Evolutionary conservation across 2,113 vertebrate species (phyloP), one percentile per base, ranked within the genome.

Genomic region (Actenoides hombroni): DNA sequence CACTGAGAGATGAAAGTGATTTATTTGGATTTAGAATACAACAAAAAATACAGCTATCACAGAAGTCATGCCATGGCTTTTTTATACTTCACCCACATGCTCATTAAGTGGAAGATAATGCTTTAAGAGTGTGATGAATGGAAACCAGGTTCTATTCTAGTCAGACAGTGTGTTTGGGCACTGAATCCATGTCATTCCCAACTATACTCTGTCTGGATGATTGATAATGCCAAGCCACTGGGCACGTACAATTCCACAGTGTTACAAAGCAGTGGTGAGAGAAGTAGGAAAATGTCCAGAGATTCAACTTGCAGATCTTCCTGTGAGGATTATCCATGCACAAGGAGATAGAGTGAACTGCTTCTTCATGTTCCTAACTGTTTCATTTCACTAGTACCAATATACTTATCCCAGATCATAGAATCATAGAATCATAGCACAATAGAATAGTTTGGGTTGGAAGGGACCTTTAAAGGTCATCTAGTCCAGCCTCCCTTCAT

Each of bases 121-220:
- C 23, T 90, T 92, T 91, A 93, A 85, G 84, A 95, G 86, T 85
- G 81, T 97, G 95, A 97, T 94, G 13, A 92, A 95, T 95, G 78
- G 83, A 91, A 86, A 89, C 9, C 71, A 91, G 79, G 25, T 81
- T 93, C 64, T 83, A 8, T 75, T 84, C 71, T 87, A 85, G 83
- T 87, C 80, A 94, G 65, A 42, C 19, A 69, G 68, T 61, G 48
- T 8, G 44, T 95, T 83, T 87, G 88, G 77, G 74, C 73, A 95
- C 46, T 3, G 4, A 60, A 87, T 65, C 17, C 68, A 51, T 86
- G 51, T 64, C 42, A 85, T 89, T 80, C 54, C 57, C 84, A 88
- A 51, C 71, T 60, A 46, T n/a, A 78, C 44, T 46, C 74, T 8
- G 0, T 94, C 77, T 88, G 89, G 68, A 78, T 92, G 83, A 92